Conservation (phyloP, 2,797 vertebrate genomes). For the Hydrophis major region DNA sequence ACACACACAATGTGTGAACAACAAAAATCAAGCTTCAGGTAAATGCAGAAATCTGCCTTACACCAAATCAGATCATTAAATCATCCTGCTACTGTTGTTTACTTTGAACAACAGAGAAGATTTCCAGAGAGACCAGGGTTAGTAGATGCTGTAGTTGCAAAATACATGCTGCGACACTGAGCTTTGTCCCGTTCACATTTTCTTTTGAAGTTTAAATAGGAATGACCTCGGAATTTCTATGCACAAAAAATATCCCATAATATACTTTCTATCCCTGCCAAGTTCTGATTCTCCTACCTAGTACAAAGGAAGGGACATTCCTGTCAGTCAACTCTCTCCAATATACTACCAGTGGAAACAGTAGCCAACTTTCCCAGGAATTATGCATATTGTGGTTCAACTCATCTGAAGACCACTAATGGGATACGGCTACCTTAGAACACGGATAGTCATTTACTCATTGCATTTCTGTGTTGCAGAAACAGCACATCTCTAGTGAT, state of each 20-base stretch:
- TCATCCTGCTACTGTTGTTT: background rate
- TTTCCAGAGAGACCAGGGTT: background rate
- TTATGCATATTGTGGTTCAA: background rate
- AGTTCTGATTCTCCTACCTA: conserved; percentile 40
- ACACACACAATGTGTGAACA: background rate
- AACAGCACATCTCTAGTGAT: background rate
- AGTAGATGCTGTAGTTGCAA: background rate
- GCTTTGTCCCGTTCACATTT: conserved; percentile 23
- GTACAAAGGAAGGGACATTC: background rate
- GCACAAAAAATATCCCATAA: conserved; percentile 36
- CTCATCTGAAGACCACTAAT: background rate
- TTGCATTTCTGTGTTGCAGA: background rate
- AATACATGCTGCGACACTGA: background rate
- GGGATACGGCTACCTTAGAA: background rate
- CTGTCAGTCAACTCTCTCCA: background rate
- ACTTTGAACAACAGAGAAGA: background rate
- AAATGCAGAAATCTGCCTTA: background rate
- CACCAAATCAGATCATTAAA: background rate
- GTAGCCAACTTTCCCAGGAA: background rate
- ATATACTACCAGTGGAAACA: background rate
- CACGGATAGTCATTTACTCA: background rate
- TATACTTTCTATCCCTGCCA: conserved; percentile 36
- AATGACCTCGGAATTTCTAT: conserved; percentile 49
- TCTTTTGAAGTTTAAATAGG: conserved; percentile 37
- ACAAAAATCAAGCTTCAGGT: background rate